Evolutionary conservation across 2,113 vertebrate genomes (phyloP).

Genomic region (Spea bombifrons): DNA sequence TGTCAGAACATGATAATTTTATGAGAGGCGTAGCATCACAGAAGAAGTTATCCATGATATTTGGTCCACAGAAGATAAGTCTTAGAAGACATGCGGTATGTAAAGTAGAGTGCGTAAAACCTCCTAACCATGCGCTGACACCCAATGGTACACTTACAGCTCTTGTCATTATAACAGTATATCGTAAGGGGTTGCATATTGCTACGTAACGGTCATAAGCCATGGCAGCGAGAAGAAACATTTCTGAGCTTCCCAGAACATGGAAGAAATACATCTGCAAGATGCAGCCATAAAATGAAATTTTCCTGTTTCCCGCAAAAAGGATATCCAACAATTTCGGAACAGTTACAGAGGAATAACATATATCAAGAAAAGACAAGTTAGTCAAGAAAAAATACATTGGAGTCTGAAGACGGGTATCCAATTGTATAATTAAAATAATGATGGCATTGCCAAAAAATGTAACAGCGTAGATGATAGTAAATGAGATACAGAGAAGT

Average conservation of each 20-base stretch:
- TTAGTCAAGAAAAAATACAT: conserved; percentile 55
- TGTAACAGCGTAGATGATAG: conserved; percentile 48
- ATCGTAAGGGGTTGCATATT: conserved; percentile 52
- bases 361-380: conserved; percentile 51
- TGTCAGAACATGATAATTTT: conserved; percentile 52
- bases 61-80: conserved; percentile 36
- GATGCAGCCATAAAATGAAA: conserved; percentile 53
- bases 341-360: conserved; percentile 52
- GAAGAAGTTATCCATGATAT: conserved; percentile 52
- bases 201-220: conserved; percentile 53
- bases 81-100: conserved; percentile 6
- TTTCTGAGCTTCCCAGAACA: conserved; percentile 54
- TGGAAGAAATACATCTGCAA: conserved; percentile 54
- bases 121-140: conserved; percentile 45
- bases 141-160: conserved; percentile 37
- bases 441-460: conserved; percentile 53
- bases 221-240: conserved; percentile 53
- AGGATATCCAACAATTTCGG: conserved; percentile 53
- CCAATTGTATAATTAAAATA: conserved; percentile 44
- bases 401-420: conserved; percentile 51
- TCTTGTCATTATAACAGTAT: conserved; percentile 53
- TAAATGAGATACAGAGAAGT: conserved; percentile 49
- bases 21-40: conserved; percentile 54
- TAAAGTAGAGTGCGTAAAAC: conserved; percentile 15
- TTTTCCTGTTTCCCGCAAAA: conserved; percentile 30